phyloP scores from a whole-genome alignment of 2,888 invertebrate genomes.

The Rutpela maculata region DNA sequence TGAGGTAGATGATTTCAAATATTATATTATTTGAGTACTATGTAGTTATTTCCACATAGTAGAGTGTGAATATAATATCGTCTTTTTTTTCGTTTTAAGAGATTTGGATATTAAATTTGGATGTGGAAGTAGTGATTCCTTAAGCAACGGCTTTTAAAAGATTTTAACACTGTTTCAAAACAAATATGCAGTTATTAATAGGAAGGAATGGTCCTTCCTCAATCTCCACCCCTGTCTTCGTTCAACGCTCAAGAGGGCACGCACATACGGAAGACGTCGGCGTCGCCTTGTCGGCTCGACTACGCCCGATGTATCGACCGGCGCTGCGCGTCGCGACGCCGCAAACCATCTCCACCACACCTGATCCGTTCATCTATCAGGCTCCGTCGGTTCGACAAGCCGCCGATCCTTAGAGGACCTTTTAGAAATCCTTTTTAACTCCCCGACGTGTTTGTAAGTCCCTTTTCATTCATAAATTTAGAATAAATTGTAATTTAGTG shows the following conservation, averaged over 20 bases:
- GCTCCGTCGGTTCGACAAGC: constrained; percentile 66
- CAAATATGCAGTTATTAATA: too few relatives aligned
- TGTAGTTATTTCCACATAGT: too few relatives aligned
- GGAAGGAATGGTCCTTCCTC: background rate
- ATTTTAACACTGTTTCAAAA: too few relatives aligned
- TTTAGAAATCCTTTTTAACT: constrained; percentile 13
- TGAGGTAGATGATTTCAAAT: too few relatives aligned
- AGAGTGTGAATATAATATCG: too few relatives aligned
- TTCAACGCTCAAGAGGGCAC: constrained; percentile 32
- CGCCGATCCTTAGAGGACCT: constrained; percentile 39
- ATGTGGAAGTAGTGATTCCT: too few relatives aligned
- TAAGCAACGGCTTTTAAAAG: too few relatives aligned
- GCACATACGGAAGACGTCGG: constrained; percentile 57
- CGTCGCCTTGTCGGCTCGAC: constrained; percentile 62
- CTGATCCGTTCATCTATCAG: constrained; percentile 68
- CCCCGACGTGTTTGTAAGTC: constrained; percentile 22
- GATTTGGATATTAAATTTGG: too few relatives aligned
- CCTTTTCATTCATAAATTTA: constrained; percentile 3
- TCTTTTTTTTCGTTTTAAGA: too few relatives aligned
- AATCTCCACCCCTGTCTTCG: constrained; percentile 24
- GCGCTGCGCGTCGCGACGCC: constrained; percentile 73
- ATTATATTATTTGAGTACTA: too few relatives aligned
- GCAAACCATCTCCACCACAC: constrained; percentile 66
- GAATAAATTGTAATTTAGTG: constrained; percentile 39
- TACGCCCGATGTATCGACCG: constrained; percentile 69